Conservation (phyloP, 1,140 invertebrate genomes). For the Neomicropteryx cornuta region DNA sequence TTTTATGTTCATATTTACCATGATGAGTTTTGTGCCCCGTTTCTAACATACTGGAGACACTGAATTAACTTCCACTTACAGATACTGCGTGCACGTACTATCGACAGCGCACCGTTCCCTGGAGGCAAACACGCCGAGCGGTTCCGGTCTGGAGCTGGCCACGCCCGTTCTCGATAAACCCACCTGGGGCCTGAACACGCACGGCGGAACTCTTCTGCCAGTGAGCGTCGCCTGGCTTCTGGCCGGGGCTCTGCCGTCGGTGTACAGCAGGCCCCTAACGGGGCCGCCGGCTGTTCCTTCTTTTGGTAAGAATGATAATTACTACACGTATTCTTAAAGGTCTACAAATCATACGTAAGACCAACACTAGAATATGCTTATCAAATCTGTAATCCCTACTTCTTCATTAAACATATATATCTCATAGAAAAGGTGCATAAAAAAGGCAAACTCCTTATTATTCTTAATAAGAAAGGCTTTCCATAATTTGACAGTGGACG, state of each 20-base stretch:
- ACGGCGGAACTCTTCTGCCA: constrained; percentile 41
- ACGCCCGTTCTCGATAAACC: constrained; percentile 60
- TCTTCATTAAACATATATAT: no score
- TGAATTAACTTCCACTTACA: constrained; percentile 9
- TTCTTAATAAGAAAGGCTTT: no score
- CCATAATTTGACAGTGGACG: no score
- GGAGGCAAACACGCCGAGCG: constrained; percentile 34
- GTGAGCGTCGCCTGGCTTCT: constrained; percentile 70
- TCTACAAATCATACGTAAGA: no score
- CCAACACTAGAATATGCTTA: no score
- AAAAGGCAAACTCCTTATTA: no score
- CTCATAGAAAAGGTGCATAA: no score
- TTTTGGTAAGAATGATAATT: not conserved
- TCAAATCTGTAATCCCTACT: no score
- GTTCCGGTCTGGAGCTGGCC: constrained; percentile 53
- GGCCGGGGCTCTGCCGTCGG: constrained; percentile 55
- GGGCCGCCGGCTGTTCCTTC: constrained; percentile 1
- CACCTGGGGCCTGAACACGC: constrained; percentile 17
- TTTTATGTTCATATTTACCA: no score
- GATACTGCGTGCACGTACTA: constrained; percentile 59
- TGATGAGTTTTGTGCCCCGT: no score
- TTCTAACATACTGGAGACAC: not conserved
- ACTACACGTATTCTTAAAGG: no score
- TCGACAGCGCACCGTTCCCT: constrained; percentile 63
- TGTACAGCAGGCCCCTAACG: constrained; percentile 51